Evolutionary conservation across 2,888 invertebrate genomes (phyloP).

Genomic region (Bhutanitis thaidina): DNA sequence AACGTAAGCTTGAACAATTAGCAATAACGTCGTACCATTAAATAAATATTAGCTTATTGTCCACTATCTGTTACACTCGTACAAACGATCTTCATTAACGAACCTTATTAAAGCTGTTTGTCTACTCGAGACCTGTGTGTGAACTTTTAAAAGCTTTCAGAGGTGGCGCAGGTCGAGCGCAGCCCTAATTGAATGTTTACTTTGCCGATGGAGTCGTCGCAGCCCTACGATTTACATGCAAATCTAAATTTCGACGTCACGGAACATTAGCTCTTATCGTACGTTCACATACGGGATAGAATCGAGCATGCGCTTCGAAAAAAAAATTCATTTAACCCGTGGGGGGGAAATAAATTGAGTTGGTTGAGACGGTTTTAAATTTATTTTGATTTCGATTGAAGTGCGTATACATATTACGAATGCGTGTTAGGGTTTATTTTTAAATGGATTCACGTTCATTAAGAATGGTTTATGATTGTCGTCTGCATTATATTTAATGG

Average conservation of each 20-base stretch:
- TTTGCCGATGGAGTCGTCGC: conserved; percentile 27
- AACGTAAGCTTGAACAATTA: too few species aligned
- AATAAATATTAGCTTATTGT: conserved; percentile 3
- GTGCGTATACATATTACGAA: conserved; percentile 10
- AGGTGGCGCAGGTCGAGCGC: conserved; percentile 30
- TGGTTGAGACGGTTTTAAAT: conserved; percentile 25
- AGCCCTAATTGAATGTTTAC: conserved; percentile 44
- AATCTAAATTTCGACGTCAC: conserved; percentile 21
- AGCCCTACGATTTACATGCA: conserved; percentile 29
- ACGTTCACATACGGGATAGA: conserved; percentile 20
- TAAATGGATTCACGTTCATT: conserved; percentile 1
- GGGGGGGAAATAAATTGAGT: conserved; percentile 27
- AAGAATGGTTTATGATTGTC: conserved; percentile 2
- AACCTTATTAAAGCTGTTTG: conserved; percentile 35
- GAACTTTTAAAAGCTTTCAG: conserved; percentile 30
- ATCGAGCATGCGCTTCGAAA: conserved; percentile 14
- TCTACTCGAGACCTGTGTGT: conserved; percentile 23
- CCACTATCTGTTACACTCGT: conserved; percentile 14
- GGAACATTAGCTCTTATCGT: conserved; percentile 25
- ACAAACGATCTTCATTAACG: conserved; percentile 24
- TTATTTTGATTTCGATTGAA: conserved; percentile 27
- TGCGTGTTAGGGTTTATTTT: conserved; percentile 5
- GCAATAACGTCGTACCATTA: too few species aligned
- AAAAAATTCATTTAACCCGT: conserved; percentile 24
- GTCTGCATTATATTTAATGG: conserved; percentile 7